Conservation (phyloP, 1,140 invertebrate species). For the Brachystomella parvula region DNA sequence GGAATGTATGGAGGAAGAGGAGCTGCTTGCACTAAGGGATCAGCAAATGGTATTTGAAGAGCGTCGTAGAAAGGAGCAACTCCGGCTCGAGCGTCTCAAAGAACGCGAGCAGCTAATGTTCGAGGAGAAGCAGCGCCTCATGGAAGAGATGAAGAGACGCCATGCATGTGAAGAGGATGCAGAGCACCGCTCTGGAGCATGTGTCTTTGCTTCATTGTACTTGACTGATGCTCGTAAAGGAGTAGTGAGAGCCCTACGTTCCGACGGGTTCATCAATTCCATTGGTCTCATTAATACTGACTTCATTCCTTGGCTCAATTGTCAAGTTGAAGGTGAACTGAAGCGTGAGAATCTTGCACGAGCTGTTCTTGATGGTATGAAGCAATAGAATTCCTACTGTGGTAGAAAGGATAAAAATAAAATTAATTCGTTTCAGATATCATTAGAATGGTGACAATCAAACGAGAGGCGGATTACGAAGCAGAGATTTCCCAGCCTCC, state of each 20-base stretch:
- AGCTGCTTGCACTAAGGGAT: constrained; percentile 26
- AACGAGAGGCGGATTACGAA: constrained; percentile 1
- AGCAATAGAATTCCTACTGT: neutral
- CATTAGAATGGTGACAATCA: neutral
- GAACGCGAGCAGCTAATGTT: constrained; percentile 30
- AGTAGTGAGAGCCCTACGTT: neutral
- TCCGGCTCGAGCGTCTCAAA: constrained; percentile 18
- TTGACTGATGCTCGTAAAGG: neutral
- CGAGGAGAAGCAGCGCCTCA: constrained; percentile 24
- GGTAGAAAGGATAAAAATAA: neutral
- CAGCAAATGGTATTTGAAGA: constrained; percentile 35
- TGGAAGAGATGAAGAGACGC: neutral
- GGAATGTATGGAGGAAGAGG: constrained; percentile 38
- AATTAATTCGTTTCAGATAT: neutral
- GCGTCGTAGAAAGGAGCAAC: constrained; percentile 27
- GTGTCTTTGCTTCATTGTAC: constrained; percentile 5
- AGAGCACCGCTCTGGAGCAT: neutral
- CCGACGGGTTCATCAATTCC: constrained; percentile 12
- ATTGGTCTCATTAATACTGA: neutral
- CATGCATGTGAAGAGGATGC: neutral
- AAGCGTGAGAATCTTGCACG: neutral
- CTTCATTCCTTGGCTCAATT: constrained; percentile 11
- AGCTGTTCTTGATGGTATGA: constrained; percentile 3
- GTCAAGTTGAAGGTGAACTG: neutral
- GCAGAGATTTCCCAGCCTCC: neutral